phyloP scores from a whole-genome alignment of 2,113 vertebrate genomes.

The Argyrosomus japonicus region DNA sequence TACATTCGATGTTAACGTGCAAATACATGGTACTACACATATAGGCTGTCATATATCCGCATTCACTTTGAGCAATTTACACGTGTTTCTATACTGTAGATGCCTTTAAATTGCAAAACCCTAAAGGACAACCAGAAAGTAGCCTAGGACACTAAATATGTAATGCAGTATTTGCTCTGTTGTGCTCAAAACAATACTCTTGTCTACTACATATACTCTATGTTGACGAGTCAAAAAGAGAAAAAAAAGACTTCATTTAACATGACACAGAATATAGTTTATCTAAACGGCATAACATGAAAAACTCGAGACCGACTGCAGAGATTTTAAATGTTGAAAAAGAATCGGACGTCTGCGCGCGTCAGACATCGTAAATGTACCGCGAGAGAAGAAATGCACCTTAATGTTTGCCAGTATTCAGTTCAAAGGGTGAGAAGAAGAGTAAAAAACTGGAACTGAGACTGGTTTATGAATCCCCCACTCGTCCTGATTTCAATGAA shows the following conservation, averaged over 20 bases:
- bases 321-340: constrained; percentile 64
- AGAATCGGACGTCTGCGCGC: constrained; percentile 65
- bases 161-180: constrained; percentile 57
- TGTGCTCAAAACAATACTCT: constrained; percentile 40
- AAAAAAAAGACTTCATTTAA: constrained; percentile 33
- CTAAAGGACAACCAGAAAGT: constrained; percentile 49
- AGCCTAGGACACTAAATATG: constrained; percentile 54
- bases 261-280: constrained; percentile 20
- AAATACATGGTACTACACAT: constrained; percentile 55
- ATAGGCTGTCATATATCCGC: constrained; percentile 41
- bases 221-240: constrained; percentile 1
- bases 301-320: constrained; percentile 42
- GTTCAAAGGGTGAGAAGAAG: constrained; percentile 31
- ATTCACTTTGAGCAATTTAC: constrained; percentile 36
- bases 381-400: constrained; percentile 75
- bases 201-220: constrained; percentile 43
- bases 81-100: constrained; percentile 45
- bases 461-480: constrained; percentile 31
- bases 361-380: constrained; percentile 69
- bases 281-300: constrained; percentile 26
- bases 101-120: constrained; percentile 51
- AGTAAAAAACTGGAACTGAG: constrained; percentile 22
- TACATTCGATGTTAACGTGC: constrained; percentile 46
- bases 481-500: constrained; percentile 22
- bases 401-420: constrained; percentile 70